A percentile compares a stretch with the other conserved stretches of the same genome.
phyloP scores from a whole-genome alignment of 2,797 vertebrate species.

The Acanthurus leucopareius region DNA sequence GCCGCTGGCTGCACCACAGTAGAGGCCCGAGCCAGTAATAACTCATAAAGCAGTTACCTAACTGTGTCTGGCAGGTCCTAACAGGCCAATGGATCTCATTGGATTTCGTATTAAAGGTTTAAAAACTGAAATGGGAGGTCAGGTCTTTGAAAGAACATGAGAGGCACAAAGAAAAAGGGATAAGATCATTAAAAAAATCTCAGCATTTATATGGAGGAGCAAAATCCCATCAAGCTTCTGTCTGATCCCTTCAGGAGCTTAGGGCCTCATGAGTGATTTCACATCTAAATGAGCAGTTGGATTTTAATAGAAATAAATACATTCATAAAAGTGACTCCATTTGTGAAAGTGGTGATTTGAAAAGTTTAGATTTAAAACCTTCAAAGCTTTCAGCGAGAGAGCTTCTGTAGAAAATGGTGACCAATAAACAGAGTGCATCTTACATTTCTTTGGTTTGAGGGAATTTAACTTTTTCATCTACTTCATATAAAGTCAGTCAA shows the following conservation, averaged over 20 bases:
- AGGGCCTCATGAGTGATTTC: slow-evolving; percentile 34
- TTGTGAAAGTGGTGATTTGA: slow-evolving; percentile 25
- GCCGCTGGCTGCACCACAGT: slow-evolving; percentile 34
- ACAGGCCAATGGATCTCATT: slow-evolving; percentile 39
- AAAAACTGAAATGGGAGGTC: slow-evolving; percentile 41
- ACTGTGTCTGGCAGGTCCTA: slow-evolving; percentile 59
- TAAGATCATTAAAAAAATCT: slow-evolving; percentile 5
- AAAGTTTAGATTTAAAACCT: slow-evolving; percentile 22
- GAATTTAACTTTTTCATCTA: not conserved
- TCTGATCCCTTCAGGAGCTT: slow-evolving; percentile 21
- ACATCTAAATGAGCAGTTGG: slow-evolving; percentile 27
- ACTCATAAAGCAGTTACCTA: slow-evolving; percentile 46
- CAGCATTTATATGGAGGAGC: slow-evolving; percentile 21
- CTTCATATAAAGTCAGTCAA: not conserved
- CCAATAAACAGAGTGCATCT: not conserved
- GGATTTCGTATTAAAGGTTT: slow-evolving; percentile 60
- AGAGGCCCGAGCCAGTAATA: slow-evolving; percentile 42
- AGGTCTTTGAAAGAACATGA: slow-evolving; percentile 33
- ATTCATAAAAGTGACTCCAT: slow-evolving; percentile 34
- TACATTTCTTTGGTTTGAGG: slow-evolving; percentile 9
- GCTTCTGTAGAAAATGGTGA: slow-evolving; percentile 3
- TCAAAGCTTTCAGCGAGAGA: not conserved
- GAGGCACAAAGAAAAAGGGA: slow-evolving; percentile 18
- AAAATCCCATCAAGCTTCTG: slow-evolving; percentile 41
- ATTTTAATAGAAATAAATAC: slow-evolving; percentile 39